Evolutionary conservation across 2,113 vertebrate genomes (phyloP), one percentile per base, ranked within the genome.

Genomic region (Macrotus californicus): DNA sequence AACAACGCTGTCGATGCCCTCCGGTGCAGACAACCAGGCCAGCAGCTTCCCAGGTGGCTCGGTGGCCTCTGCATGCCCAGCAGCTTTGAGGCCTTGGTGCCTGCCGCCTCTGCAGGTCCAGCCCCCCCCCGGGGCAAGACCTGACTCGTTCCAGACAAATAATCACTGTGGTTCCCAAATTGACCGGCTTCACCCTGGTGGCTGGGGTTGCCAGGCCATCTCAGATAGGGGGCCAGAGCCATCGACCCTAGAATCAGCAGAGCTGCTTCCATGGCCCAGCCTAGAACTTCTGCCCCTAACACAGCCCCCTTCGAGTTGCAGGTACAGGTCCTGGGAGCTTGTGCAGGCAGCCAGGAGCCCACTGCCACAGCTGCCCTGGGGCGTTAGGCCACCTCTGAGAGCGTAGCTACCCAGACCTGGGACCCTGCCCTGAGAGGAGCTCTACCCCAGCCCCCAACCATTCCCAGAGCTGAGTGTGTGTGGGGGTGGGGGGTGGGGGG

Each of bases 1-100:
- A 75, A 21, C n/a, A 21, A 16, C 13, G 24, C 21, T 0, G 2
- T 48, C 54, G 50, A 0, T 0, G 21, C 13, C 39, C 3, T 14
- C 29, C 7, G 36, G 7, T 61, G 39, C 16, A 69, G n/a, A 50
- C 56, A 52, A 1, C 29, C 48, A 14, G 79, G 29, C 34, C 24
- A 29, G 11, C 5, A 76, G 86, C 10, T 31, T 52, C 88, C 66
- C 31, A 7, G 50, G 72, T 75, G 26, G 39, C 69, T 48, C 22
- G 8, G 50, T 15, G 10, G 6, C 12, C 26, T 50, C 84, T 36
- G 4, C 48, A 3, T 24, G 16, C 46, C 19, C 6, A 31, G 72
- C 4, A 18, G 36, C 34, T 41, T 0, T 54, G 54, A 50, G 41
- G 43, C 50, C 26, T 84, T 29, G 0, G 0, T 59, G 56, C 8